These are phyloP conservation scores for Plagiodera versicolora DNA, from an alignment of 2,888 invertebrate species.

Conservation along the genomic window DNA sequence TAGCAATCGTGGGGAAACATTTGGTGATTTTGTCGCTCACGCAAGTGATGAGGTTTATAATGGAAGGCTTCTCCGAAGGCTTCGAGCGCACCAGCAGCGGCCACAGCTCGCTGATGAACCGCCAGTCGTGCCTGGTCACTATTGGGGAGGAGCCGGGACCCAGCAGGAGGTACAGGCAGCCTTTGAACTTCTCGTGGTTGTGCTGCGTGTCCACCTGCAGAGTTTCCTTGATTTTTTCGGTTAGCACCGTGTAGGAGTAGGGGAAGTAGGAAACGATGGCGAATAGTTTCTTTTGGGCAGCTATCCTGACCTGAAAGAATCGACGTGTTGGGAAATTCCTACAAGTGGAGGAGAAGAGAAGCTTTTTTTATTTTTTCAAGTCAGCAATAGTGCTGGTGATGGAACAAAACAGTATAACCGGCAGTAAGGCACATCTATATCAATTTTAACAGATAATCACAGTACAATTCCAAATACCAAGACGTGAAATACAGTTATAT, in stretches of 20 bases:
- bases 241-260: constrained; percentile 68
- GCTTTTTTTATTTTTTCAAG: too few species aligned
- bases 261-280: constrained; percentile 67
- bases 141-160: constrained; percentile 68
- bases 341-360: too few species aligned
- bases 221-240: constrained; percentile 65
- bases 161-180: constrained; percentile 74
- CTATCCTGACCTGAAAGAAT: constrained; percentile 63
- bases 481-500: too few species aligned
- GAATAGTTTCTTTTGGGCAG: constrained; percentile 69
- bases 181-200: constrained; percentile 74
- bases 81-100: constrained; percentile 75
- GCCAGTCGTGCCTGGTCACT: constrained; percentile 76
- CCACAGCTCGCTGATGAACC: constrained; percentile 71
- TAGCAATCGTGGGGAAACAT: constrained; percentile 65
- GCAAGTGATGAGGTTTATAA: constrained; percentile 66
- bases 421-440: too few species aligned
- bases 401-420: too few species aligned
- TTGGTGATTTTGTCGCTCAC: constrained; percentile 61
- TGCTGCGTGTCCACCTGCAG: constrained; percentile 63
- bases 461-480: too few species aligned
- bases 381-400: too few species aligned
- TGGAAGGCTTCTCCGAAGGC: constrained; percentile 83
- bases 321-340: too few species aligned
- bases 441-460: too few species aligned